Percentiles rank a stretch among this genome's conserved stretches.
Conservation (phyloP, 1,140 invertebrate genomes). For the Daktulosphaira vitifoliae region DNA sequence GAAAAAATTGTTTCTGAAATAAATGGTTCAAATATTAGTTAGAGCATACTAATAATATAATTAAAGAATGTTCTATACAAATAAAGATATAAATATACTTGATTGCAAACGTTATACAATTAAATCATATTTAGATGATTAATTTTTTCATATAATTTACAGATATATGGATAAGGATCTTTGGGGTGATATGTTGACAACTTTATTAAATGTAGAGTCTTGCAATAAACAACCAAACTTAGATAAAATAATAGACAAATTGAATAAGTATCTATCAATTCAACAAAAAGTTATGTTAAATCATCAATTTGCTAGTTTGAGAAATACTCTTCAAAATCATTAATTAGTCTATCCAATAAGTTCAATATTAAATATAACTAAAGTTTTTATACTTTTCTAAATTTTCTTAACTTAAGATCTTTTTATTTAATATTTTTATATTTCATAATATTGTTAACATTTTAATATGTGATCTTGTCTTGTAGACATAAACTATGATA, state of each 20-base stretch:
- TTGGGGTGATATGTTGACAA: conserved; percentile 58
- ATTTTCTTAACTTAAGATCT: too few species aligned
- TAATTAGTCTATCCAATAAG: too few species aligned
- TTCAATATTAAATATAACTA: too few species aligned
- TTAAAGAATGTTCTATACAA: conserved; percentile 22
- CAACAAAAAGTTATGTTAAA: conserved; percentile 17
- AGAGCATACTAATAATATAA: too few species aligned
- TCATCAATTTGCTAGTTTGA: conserved; percentile 9
- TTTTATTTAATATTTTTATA: too few species aligned
- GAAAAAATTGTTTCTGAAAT: too few species aligned
- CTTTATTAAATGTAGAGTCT: conserved; percentile 59
- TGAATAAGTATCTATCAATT: conserved; percentile 4
- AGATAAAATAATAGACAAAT: conserved; percentile 1
- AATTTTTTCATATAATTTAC: too few species aligned
- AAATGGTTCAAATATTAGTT: too few species aligned
- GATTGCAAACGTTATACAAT: background rate
- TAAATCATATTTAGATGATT: conserved; percentile 36
- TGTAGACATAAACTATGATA: too few species aligned
- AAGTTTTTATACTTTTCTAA: too few species aligned
- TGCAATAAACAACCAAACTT: conserved; percentile 58
- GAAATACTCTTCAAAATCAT: background rate
- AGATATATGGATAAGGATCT: conserved; percentile 56
- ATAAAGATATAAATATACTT: background rate
- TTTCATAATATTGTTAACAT: too few species aligned
- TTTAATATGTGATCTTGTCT: too few species aligned